A percentile compares a stretch with the other conserved stretches of the same genome.
These are phyloP conservation scores for Ascidia mentula DNA, from an alignment of 23 tunicate species.

Conservation along the genomic window DNA sequence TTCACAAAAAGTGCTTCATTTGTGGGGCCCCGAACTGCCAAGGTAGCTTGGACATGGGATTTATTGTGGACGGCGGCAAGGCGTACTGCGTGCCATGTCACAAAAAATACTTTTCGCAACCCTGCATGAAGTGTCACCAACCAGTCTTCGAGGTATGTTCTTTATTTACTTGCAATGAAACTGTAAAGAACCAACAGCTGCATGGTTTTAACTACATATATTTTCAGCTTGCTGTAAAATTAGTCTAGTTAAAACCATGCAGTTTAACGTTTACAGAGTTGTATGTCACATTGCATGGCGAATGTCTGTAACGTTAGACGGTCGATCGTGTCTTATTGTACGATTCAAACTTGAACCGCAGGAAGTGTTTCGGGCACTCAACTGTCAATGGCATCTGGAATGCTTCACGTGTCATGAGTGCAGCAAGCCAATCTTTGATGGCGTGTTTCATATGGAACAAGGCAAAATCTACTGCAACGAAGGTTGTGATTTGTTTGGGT, in stretches of 20 bases:
- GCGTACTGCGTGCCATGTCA: constrained; percentile 81
- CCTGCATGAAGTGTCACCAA: constrained; percentile 66
- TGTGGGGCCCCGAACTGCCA: constrained; percentile 93
- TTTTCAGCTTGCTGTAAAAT: too few species aligned
- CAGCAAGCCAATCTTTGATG: constrained; percentile 65
- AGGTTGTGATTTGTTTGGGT: too few species aligned
- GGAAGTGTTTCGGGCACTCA: constrained; percentile 80
- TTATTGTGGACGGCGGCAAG: constrained; percentile 65
- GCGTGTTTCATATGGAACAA: constrained; percentile 78
- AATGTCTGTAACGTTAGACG: too few species aligned
- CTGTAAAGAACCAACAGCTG: too few species aligned
- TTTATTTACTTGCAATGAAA: too few species aligned
- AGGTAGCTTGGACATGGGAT: constrained; percentile 59
- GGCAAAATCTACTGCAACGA: constrained; percentile 78
- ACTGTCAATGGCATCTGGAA: constrained; percentile 89
- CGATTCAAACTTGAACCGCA: constrained; percentile 12
- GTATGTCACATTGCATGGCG: too few species aligned
- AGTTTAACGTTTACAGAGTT: too few species aligned
- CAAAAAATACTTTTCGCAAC: constrained; percentile 71
- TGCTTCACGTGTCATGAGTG: constrained; percentile 72
- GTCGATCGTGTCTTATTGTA: too few species aligned
- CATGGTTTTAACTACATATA: too few species aligned
- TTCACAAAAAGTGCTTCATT: constrained; percentile 61
- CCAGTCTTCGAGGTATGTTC: constrained; percentile 78
- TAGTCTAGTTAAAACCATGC: too few species aligned